Evolutionary conservation across 2,888 invertebrate genomes (phyloP), one percentile per base, ranked within the genome.

Genomic region (Troglohyphantes excavatus): DNA sequence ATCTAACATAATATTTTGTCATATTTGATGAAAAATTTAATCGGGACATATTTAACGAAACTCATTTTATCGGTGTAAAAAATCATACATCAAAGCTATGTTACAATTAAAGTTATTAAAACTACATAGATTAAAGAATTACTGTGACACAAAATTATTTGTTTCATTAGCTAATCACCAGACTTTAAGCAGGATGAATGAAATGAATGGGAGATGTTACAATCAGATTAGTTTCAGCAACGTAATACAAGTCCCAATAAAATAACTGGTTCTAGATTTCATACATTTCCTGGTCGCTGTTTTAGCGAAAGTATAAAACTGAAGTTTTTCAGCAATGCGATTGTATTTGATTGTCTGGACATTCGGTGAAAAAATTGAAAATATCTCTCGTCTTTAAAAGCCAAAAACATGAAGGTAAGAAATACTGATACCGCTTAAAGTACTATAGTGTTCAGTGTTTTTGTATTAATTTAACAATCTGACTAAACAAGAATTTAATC

Each of bases 391-490:
- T 26, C 33, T 53, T 13, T 13, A 27, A 43, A 2, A 43, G 27
- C 5, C 21, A 81, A 81, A 3, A n/a, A n/a, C 27, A 81, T 81
- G 79, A 81, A 81, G 79, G 79, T 81, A 81, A 81, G 79, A 23
- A n/a, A 3, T 29, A 39, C 27, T 13, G 39, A 43, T 70, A 17
- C 11, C 7, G 39, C 13, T 39, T 39, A 0, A 13, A 39, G 7
- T 11, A 1, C 3, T 39, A 39, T 11, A 39, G 13, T 39, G 1
- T 0, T 33, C 2, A 17, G n/a, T 33, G 9, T 0, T n/a, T 68
- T 43, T 39, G 1, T 5, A 21, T 70, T 13, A 43, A 70, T 19
- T 70, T 21, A 39, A 39, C 39, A 39, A 39, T 2, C 7, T 43
- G 7, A 21, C 13, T 39, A n/a, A 2, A 29, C 9, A 21, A n/a